Evolutionary conservation across 2,113 vertebrate genomes (phyloP).

Genomic region (Gorsachius goisagi): DNA sequence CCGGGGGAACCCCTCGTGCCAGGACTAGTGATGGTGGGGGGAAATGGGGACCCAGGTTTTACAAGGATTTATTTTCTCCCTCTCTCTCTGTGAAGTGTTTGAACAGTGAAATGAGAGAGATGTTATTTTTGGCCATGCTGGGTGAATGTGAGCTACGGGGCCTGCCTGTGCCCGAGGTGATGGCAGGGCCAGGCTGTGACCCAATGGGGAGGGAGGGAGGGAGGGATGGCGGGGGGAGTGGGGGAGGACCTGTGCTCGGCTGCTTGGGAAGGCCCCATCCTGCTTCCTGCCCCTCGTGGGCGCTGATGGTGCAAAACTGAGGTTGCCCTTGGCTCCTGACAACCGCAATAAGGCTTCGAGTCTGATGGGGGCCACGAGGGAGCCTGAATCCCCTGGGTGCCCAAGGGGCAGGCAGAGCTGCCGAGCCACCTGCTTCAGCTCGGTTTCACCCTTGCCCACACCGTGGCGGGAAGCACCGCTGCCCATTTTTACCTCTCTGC

Average conservation of each 20-base stretch:
- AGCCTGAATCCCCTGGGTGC: background rate
- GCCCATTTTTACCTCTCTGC: background rate
- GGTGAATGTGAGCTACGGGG: background rate
- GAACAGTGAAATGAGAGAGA: background rate
- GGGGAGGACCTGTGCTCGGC: background rate
- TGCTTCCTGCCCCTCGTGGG: background rate
- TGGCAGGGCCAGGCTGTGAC: background rate
- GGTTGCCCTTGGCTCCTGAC: background rate
- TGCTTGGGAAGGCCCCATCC: background rate
- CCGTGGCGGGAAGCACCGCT: background rate
- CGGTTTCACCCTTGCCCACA: background rate
- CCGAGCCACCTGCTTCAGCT: background rate
- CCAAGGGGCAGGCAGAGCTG: background rate
- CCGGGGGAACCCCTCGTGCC: background rate
- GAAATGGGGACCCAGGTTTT: background rate
- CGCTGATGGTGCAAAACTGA: fast-evolving
- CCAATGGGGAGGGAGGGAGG: no score
- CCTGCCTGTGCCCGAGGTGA: background rate
- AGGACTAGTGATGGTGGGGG: fast-evolving
- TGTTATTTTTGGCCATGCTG: background rate
- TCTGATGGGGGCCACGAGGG: background rate
- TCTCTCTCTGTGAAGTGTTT: background rate
- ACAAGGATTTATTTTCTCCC: background rate
- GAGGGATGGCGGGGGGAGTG: fast-evolving
- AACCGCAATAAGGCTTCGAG: background rate